Conservation (phyloP, 1,140 invertebrate species). For the Tribolium madens region DNA sequence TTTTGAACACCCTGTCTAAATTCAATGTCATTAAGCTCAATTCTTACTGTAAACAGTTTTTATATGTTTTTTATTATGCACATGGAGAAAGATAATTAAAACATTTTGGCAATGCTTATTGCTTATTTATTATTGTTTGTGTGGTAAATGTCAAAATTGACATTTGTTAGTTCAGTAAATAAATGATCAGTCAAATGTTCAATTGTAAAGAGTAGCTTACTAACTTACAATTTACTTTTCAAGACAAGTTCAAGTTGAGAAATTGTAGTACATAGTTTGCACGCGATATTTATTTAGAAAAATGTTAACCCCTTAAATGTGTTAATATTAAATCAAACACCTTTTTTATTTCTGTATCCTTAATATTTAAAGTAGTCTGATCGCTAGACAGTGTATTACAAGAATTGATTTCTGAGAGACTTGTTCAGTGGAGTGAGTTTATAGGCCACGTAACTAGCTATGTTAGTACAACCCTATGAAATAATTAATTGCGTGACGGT, state of each 20-base stretch:
- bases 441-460: conserved; percentile 33
- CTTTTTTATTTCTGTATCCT: neutral
- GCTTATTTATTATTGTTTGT: neutral
- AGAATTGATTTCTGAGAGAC: neutral
- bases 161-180: neutral
- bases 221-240: neutral
- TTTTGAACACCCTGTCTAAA: neutral
- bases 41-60: neutral
- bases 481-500: conserved; percentile 35
- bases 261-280: neutral
- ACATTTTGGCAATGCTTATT: neutral
- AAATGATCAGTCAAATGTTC: neutral
- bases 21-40: neutral
- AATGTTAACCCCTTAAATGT: neutral
- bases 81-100: neutral
- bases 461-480: conserved; percentile 27
- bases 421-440: conserved; percentile 5
- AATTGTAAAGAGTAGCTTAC: neutral
- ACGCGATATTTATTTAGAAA: neutral
- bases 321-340: neutral
- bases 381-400: neutral
- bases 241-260: neutral
- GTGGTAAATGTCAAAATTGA: neutral
- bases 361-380: conserved; percentile 5
- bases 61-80: neutral